phyloP scores from a whole-genome alignment of 2,888 invertebrate species.

The Caenorhabditis becei region DNA sequence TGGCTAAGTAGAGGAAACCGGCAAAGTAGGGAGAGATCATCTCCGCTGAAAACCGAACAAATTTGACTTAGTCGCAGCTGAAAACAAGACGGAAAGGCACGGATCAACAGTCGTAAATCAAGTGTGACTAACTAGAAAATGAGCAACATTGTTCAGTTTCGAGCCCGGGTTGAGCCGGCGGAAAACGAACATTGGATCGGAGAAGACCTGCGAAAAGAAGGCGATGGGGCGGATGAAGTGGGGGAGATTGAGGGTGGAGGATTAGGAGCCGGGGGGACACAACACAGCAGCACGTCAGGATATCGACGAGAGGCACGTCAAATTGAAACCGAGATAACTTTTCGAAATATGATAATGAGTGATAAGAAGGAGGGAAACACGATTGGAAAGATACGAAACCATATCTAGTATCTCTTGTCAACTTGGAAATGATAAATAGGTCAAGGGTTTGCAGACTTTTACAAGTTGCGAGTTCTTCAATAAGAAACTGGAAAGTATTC shows the following conservation, averaged over 20 bases:
- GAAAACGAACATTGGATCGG: slow-evolving; percentile 49
- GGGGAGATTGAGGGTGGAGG: slow-evolving; percentile 45
- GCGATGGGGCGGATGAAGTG: slow-evolving; percentile 17
- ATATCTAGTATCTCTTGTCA: no score
- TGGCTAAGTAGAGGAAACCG: slow-evolving; percentile 69
- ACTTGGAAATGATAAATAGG: no score
- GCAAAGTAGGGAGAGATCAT: slow-evolving; percentile 67
- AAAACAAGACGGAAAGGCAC: neutral
- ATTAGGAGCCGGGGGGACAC: slow-evolving; percentile 26
- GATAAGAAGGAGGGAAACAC: no score
- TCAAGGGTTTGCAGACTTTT: no score
- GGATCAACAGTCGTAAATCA: slow-evolving; percentile 24
- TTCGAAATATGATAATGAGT: no score
- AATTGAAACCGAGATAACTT: neutral
- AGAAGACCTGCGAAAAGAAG: slow-evolving; percentile 29
- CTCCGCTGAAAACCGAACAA: slow-evolving; percentile 28
- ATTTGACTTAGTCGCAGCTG: neutral
- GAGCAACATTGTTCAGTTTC: slow-evolving; percentile 16
- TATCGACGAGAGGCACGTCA: neutral
- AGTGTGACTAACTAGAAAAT: slow-evolving; percentile 3
- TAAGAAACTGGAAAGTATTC: neutral
- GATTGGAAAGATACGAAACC: no score
- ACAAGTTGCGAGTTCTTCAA: no score
- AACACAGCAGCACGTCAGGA: slow-evolving; percentile 35
- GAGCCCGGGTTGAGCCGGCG: neutral